A percentile compares a stretch with the other conserved stretches of the same genome.
phyloP scores from a whole-genome alignment of 2,113 vertebrate genomes.

The Clarias batrachus region DNA sequence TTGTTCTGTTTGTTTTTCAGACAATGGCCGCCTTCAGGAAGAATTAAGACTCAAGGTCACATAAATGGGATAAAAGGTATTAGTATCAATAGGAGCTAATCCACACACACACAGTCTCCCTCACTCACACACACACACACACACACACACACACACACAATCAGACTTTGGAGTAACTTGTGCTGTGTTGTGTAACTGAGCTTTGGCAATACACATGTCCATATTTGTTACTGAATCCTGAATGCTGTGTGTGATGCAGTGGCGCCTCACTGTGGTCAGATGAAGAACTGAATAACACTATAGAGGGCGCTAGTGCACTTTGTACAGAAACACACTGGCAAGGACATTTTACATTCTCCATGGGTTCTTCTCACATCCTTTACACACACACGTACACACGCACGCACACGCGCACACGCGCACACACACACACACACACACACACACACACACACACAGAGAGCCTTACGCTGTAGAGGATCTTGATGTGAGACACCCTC shows the following conservation, averaged over 20 bases:
- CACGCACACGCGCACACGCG: background rate
- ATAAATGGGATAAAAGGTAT: background rate
- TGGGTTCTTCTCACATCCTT: background rate
- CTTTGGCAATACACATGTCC: no score
- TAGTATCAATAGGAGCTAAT: background rate
- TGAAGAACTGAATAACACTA: background rate
- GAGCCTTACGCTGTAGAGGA: constrained; percentile 85
- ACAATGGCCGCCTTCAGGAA: background rate
- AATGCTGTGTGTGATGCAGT: background rate
- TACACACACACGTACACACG: background rate
- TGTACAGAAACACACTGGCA: background rate
- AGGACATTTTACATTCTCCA: background rate
- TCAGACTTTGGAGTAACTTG: background rate
- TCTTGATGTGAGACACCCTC: constrained; percentile 91
- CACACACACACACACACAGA: background rate
- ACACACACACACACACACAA: constrained; percentile 17
- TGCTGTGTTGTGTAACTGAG: no score
- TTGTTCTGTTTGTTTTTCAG: background rate
- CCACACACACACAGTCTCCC: background rate
- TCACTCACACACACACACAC: background rate
- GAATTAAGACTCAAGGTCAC: background rate
- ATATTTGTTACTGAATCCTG: background rate
- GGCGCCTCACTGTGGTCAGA: background rate
- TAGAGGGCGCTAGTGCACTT: background rate
- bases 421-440: constrained; percentile 12